Evolutionary conservation across 2,888 invertebrate genomes (phyloP).

Genomic region (Scelioninae gen. 1): DNA sequence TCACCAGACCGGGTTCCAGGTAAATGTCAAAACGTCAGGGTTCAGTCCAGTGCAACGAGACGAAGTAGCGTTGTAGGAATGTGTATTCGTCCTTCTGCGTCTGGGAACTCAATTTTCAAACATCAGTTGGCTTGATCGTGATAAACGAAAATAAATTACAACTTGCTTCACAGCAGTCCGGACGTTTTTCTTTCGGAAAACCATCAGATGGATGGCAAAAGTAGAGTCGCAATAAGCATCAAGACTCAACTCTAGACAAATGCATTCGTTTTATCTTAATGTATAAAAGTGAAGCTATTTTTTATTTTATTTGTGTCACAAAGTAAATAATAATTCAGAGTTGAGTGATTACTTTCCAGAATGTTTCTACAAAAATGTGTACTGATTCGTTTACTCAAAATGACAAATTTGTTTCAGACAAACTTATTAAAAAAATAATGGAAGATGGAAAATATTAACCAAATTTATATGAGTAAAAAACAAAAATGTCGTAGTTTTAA

Average conservation of each 20-base stretch:
- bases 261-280: neutral
- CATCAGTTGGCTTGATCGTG: constrained; percentile 52
- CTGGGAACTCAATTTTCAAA: constrained; percentile 50
- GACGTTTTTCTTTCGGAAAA: constrained; percentile 31
- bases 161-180: constrained; percentile 12
- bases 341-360: too few relatives aligned
- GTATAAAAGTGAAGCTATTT: too few relatives aligned
- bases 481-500: too few relatives aligned
- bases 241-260: constrained; percentile 8
- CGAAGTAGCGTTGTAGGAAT: constrained; percentile 49
- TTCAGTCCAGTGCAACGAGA: constrained; percentile 66
- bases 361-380: too few relatives aligned
- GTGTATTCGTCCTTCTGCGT: constrained; percentile 48
- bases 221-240: neutral
- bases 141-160: constrained; percentile 58
- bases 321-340: too few relatives aligned
- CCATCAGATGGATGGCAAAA: constrained; percentile 1
- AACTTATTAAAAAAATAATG: too few relatives aligned
- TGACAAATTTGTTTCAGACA: too few relatives aligned
- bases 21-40: constrained; percentile 70
- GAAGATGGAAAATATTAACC: too few relatives aligned
- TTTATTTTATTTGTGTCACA: too few relatives aligned
- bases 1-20: constrained; percentile 47
- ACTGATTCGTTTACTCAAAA: too few relatives aligned
- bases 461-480: too few relatives aligned